These are phyloP conservation scores for Thalassophryne amazonica DNA, from an alignment of 2,797 vertebrate genomes.

Conservation along the genomic window DNA sequence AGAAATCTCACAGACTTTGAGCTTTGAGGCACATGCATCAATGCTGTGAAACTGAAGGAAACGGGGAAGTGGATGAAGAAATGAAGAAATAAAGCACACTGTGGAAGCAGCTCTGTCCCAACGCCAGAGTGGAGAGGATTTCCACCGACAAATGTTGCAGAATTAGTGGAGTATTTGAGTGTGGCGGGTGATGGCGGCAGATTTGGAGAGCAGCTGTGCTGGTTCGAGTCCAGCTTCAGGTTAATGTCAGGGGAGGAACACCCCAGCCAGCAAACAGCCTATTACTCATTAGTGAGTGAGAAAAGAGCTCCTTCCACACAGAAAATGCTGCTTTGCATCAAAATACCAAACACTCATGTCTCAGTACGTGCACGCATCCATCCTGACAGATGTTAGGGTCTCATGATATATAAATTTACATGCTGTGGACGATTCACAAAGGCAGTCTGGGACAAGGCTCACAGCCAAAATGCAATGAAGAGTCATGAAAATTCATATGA, in stretches of 20 bases:
- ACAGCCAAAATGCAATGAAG: neutral
- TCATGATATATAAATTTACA: neutral
- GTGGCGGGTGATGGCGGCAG: neutral
- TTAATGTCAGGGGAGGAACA: constrained; percentile 13
- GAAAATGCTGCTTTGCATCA: constrained; percentile 17
- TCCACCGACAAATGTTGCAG: neutral
- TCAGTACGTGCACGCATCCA: neutral
- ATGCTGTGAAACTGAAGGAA: neutral
- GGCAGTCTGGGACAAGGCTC: neutral
- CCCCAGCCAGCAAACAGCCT: constrained; percentile 8
- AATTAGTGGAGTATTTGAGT: constrained; percentile 1
- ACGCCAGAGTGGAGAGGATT: neutral
- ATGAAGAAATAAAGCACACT: neutral
- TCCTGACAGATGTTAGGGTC: neutral
- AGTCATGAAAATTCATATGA: neutral
- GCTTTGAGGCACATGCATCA: neutral
- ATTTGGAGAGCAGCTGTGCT: constrained; percentile 32
- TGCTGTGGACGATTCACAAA: neutral
- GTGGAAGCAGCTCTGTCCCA: neutral
- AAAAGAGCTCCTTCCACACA: constrained; percentile 18
- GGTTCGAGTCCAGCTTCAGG: constrained; percentile 21
- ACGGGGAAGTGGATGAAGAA: neutral
- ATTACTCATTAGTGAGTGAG: constrained; percentile 38
- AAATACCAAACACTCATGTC: neutral
- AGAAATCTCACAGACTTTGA: neutral